Base-by-base conservation (phyloP, 2,797 vertebrate genomes). In the Sebastes oblongus region DNA sequence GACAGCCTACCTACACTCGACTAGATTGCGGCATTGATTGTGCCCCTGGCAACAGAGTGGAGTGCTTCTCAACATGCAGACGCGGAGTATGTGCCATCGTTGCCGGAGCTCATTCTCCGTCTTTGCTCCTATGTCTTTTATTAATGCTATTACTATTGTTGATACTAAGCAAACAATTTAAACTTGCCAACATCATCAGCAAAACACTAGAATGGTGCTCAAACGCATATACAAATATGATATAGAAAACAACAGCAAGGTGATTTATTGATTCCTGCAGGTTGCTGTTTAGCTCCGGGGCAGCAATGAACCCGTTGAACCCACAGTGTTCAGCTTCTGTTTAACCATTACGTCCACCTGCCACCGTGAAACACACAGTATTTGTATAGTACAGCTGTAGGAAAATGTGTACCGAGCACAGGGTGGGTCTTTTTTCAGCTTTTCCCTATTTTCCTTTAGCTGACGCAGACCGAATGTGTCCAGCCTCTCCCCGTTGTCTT, bases 1-100 rank as follows among this genome's bases (percentile, higher is more conserved):
- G 89, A 92, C 87, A 76, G 85, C 84, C 81, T 85, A 87, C 85
- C 81, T 81, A 86, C 87, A 92, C 93, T 92, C 88, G 83, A 94
- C 87, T 82, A 90, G 93, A 93, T 92, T 91, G 94, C 87, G 73
- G 88, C 92, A 93, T 93, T 80, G 79, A 94, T 92, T 92, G 76
- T 77, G 69, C 80, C 88, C 66, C 75, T 67, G 80, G 91, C 88
- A 84, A 80, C 84, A 20, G 59, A 85, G 77, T 70, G 64, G 71
- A 94, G 89, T 29, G 74, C 88, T 25, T 91, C 90, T 93, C 88
- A 16, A 85, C 88, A 69, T 72, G 71, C 75, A 83, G 61, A 84
- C 50, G 59, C 65, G 42, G 60, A 80, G 54, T 39, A 6, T 66
- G 80, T 42, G n/a, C 72, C 24, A 1, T 78, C 80, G 62, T 42